Conservation (phyloP, 2,797 vertebrate species). For the Clamator glandarius region DNA sequence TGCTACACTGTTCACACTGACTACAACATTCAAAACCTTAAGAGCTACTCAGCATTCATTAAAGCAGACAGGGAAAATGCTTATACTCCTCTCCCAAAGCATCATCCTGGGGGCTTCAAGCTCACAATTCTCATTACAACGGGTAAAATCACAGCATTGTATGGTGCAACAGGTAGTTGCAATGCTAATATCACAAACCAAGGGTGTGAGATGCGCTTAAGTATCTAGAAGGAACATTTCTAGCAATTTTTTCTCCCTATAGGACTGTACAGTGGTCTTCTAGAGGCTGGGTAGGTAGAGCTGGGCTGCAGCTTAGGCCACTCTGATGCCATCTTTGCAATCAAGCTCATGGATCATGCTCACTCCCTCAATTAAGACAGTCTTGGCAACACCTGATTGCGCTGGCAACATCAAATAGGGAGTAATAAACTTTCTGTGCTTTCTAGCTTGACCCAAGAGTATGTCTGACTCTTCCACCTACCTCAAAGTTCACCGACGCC, state of each 20-base stretch:
- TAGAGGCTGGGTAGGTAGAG: not conserved
- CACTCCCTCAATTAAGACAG: not conserved
- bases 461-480: rapidly evolving
- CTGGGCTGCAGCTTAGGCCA: not conserved
- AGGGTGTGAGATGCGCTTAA: not conserved
- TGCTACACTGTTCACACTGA: rapidly evolving
- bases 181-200: not conserved
- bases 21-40: rapidly evolving
- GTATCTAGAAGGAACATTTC: not conserved
- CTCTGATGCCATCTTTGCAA: rapidly evolving
- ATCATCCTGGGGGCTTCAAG: not conserved
- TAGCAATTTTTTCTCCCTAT: rapidly evolving
- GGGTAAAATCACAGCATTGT: not conserved
- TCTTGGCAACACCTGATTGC: not conserved
- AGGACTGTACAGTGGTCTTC: not conserved
- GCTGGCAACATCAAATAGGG: not conserved
- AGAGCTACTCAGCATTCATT: rapidly evolving
- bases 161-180: not conserved
- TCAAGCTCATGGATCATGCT: not conserved
- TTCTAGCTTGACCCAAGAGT: not conserved
- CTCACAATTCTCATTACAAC: not conserved
- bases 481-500: not conserved
- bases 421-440: not conserved
- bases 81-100: not conserved
- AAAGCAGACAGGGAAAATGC: not conserved